Evolutionary conservation across 2,797 vertebrate genomes (phyloP).

Genomic region (Coreius guichenoti): DNA sequence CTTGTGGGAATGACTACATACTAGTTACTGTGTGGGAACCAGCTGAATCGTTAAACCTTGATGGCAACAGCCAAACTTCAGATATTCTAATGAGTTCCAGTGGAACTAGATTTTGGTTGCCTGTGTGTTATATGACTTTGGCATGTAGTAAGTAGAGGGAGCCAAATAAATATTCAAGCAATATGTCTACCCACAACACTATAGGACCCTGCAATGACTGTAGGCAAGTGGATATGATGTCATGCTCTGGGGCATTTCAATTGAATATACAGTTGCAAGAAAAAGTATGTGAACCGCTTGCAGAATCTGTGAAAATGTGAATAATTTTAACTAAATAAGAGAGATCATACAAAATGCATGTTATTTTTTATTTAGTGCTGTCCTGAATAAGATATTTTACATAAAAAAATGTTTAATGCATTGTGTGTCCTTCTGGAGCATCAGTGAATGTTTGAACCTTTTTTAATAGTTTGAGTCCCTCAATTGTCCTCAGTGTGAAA

Average conservation of each 20-base stretch:
- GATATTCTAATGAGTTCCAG: conserved; percentile 33
- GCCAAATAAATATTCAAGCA: conserved; percentile 2
- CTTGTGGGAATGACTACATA: conserved; percentile 9
- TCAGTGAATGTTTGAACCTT: too few species aligned
- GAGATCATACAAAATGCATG: too few species aligned
- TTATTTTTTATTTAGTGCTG: too few species aligned
- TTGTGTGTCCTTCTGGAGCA: too few species aligned
- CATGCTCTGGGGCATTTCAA: not conserved
- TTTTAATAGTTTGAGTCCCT: too few species aligned
- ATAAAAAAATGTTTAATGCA: too few species aligned
- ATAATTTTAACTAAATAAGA: too few species aligned
- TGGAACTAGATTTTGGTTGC: conserved; percentile 13
- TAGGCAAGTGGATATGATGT: not conserved
- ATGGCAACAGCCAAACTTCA: conserved; percentile 14
- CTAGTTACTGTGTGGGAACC: conserved; percentile 7
- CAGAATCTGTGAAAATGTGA: too few species aligned
- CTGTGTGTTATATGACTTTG: conserved; percentile 4
- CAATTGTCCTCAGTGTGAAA: too few species aligned
- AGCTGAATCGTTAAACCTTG: not conserved
- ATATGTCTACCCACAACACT: not conserved
- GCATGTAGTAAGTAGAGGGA: not conserved
- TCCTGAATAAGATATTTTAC: too few species aligned
- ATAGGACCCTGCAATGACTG: not conserved
- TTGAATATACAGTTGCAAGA: too few species aligned
- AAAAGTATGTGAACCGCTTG: too few species aligned